Evolutionary conservation across 2,797 vertebrate species (phyloP).

Genomic region (Thripadectes ignobilis): DNA sequence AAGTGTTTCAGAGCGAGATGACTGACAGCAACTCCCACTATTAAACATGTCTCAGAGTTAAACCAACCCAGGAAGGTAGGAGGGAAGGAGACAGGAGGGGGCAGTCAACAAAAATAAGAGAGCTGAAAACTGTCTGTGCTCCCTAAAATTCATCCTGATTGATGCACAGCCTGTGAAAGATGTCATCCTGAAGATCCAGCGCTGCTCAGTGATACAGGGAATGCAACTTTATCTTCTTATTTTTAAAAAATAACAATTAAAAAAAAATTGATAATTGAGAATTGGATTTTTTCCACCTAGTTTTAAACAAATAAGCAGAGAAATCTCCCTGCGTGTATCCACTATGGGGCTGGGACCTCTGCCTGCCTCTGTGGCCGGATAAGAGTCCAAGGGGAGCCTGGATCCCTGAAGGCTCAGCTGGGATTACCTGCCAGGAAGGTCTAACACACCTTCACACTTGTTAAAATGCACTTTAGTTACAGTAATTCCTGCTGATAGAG

Average conservation of each 20-base stretch:
- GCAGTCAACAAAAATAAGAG: neutral
- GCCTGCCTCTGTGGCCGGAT: neutral
- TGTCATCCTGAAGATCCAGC: neutral
- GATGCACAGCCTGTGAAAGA: neutral
- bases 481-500: neutral
- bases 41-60: neutral
- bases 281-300: neutral
- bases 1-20: neutral
- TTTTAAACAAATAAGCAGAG: neutral
- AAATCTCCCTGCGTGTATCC: neutral
- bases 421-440: neutral
- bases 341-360: neutral
- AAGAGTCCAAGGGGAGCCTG: neutral
- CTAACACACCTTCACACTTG: accelerated
- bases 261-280: neutral
- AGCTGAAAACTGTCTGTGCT: neutral
- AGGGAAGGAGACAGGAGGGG: constrained; percentile 6
- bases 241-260: neutral
- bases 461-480: accelerated
- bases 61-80: neutral
- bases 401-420: neutral
- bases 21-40: neutral
- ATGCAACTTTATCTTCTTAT: neutral
- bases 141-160: neutral
- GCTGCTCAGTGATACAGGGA: neutral